Evolutionary conservation across 2,113 vertebrate genomes (phyloP).

Genomic region (Cyprinodon brontotheroides): DNA sequence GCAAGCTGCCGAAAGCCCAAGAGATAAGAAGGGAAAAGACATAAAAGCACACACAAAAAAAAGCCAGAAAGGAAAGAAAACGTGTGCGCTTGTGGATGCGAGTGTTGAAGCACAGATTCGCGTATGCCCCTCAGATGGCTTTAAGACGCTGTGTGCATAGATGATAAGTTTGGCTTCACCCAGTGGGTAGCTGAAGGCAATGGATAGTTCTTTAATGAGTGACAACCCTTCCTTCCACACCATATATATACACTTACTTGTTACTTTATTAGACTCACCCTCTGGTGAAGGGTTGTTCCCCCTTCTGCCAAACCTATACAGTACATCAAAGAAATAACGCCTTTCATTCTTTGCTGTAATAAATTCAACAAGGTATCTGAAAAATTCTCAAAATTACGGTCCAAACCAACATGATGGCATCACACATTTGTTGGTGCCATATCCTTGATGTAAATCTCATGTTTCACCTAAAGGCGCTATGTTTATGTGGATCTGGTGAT

Average conservation of each 20-base stretch:
- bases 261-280: neutral
- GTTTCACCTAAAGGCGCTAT: neutral
- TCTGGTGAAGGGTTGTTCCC: neutral
- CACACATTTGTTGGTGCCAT: neutral
- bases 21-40: slow-evolving; percentile 68
- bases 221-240: neutral
- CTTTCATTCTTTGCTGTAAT: neutral
- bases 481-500: neutral
- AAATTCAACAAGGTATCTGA: neutral
- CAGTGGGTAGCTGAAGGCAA: slow-evolving; percentile 7
- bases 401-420: neutral
- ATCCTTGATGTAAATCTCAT: neutral
- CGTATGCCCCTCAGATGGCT: neutral
- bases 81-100: slow-evolving; percentile 11
- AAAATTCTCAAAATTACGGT: neutral
- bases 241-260: neutral
- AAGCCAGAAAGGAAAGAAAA: slow-evolving; percentile 29
- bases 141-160: neutral
- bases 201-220: neutral
- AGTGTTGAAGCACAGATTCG: neutral
- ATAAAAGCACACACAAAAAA: slow-evolving; percentile 74
- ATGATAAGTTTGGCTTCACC: slow-evolving; percentile 6
- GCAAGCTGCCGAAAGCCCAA: slow-evolving; percentile 63
- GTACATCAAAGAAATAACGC: neutral
- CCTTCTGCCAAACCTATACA: neutral